A percentile compares a stretch with the other conserved stretches of the same genome.
These are phyloP conservation scores for Sorex maritimensis DNA, from an alignment of 2,797 vertebrate genomes.

Conservation along the genomic window DNA sequence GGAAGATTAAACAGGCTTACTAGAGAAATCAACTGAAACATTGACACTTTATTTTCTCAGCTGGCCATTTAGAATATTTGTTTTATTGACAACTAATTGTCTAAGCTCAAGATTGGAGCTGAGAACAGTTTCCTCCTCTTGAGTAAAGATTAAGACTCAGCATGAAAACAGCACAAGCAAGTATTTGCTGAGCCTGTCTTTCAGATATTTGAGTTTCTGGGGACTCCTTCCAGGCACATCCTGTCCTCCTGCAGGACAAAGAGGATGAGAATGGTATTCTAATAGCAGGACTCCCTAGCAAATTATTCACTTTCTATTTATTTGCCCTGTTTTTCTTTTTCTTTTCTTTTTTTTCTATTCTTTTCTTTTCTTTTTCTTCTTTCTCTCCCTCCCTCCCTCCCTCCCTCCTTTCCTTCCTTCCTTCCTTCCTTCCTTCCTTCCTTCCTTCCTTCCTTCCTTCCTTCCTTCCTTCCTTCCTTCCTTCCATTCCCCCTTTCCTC, in stretches of 20 bases:
- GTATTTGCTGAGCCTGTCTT: background rate
- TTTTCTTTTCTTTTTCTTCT: too few species aligned
- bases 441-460: too few species aligned
- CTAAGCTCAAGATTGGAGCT: background rate
- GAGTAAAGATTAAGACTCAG: background rate
- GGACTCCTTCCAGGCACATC: too few species aligned
- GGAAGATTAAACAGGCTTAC: constrained; percentile 32
- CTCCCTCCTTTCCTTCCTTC: too few species aligned
- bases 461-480: too few species aligned
- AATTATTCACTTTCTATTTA: too few species aligned
- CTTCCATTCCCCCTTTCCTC: too few species aligned
- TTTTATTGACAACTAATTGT: constrained; percentile 48
- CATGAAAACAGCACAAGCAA: background rate
- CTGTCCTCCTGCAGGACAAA: background rate
- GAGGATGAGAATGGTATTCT: background rate
- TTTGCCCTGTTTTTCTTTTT: too few species aligned
- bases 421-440: too few species aligned
- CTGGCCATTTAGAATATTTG: background rate
- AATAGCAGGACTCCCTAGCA: too few species aligned
- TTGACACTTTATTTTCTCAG: constrained; percentile 23
- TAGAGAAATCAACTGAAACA: constrained; percentile 9
- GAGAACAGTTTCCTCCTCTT: background rate
- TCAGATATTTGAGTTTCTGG: background rate
- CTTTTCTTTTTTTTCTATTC: too few species aligned
- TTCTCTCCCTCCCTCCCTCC: too few species aligned